Evolutionary conservation across 2,888 invertebrate species (phyloP).

Genomic region (Rhagium mordax): DNA sequence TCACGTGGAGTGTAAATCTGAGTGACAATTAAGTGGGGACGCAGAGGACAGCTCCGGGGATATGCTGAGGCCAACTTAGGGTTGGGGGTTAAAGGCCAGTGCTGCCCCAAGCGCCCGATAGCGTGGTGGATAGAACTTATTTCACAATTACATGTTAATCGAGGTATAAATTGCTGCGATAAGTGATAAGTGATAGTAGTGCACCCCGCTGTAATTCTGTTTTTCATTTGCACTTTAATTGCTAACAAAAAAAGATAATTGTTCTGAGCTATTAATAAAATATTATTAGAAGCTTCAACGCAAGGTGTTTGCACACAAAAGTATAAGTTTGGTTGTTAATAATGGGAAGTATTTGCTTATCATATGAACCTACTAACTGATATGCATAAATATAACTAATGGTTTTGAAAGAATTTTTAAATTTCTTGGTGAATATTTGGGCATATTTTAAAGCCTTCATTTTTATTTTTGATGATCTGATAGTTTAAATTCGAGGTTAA

Average conservation of each 20-base stretch:
- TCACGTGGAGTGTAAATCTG: constrained; percentile 45
- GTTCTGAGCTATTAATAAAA: not conserved
- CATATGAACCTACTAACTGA: too few relatives aligned
- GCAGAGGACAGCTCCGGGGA: constrained; percentile 9
- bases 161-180: constrained; percentile 66
- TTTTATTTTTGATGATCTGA: too few relatives aligned
- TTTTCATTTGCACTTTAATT: constrained; percentile 43
- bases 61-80: constrained; percentile 7
- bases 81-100: constrained; percentile 23
- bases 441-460: too few relatives aligned
- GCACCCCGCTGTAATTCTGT: constrained; percentile 32
- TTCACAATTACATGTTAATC: constrained; percentile 68
- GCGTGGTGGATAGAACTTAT: constrained; percentile 65
- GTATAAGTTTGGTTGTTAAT: too few relatives aligned
- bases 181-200: constrained; percentile 57
- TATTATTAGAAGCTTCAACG: constrained; percentile 5
- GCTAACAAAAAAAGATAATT: constrained; percentile 10
- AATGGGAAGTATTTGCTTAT: too few relatives aligned
- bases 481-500: too few relatives aligned
- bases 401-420: too few relatives aligned
- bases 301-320: not conserved
- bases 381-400: too few relatives aligned
- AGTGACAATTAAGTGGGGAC: constrained; percentile 18
- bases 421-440: too few relatives aligned
- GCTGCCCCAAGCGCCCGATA: constrained; percentile 54